Base-by-base conservation (phyloP, 2,797 vertebrate species). In the Lacerta viridis region DNA sequence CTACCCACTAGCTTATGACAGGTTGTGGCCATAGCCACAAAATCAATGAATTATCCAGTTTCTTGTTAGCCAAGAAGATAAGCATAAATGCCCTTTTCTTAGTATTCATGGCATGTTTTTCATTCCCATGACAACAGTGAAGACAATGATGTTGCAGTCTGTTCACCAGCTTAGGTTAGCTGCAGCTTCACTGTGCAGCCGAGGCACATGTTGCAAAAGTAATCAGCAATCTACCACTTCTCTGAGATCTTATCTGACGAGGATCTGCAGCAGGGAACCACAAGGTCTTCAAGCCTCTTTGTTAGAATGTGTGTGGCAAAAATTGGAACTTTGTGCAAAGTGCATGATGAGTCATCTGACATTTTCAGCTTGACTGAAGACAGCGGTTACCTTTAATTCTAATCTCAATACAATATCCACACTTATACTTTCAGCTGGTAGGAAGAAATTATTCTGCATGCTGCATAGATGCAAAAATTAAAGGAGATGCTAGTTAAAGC, bases 341-440 rank as follows among this genome's bases (percentile, higher is more conserved):
- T 91, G 69, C 94, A 87, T 74, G 93, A 95, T 95, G 96, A 97
- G 94, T 97, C 96, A 97, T 88, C 89, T 2, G 90, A 89, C 93
- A 95, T 97, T 96, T 87, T 97, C 94, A 93, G 95, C 94, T 96
- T 96, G 95, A 95, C 96, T 95, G 94, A 93, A 95, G 91, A 92
- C 1, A 92, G 96, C 95, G 95, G 94, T 80, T 94, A 83, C 94
- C 91, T 92, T 96, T 97, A 93, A 95, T 97, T 95, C 85, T 88
- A 94, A 97, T 96, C 93, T 93, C 89, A 92, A 95, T 92, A 88
- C 87, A 88, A 80, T 90, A 94, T 92, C 94, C 90, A 85, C 17
- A 84, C 93, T 96, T 92, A 88, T 93, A 94, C 64, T 55, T 90
- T 92, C 89, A 95, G 84, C 86, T 89, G 84, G 92, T 20, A 88